Base-by-base conservation (phyloP, 2,113 vertebrate species). In the Tyrannus savana region DNA sequence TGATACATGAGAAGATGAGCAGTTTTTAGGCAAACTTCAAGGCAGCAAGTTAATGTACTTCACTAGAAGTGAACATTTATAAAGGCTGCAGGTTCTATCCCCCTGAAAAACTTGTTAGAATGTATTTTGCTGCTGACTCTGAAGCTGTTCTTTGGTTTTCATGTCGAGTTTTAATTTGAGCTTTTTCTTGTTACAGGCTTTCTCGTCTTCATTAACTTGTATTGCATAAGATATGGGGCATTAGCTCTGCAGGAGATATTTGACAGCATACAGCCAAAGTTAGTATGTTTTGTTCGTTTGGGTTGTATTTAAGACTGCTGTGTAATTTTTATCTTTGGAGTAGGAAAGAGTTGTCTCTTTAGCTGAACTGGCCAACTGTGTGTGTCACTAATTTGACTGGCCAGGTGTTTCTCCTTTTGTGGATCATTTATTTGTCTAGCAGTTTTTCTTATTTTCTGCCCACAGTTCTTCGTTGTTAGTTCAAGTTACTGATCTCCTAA, bases 241-340 rank as follows among this genome's bases (percentile, higher is more conserved):
- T 98, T 99, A 91, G 99, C 99, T 50, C 98, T 99, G 73, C 99
- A 99, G 94, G 99, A 99, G 97, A 99, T 99, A 94, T 99, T 99
- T 97, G 99, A 99, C 98, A 98, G 98, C 95, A 99, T 99, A 96
- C 99, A 99, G 90, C 98, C 99, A 94, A 99, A 99, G 99, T 99
- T 97, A 98, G 99, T 98, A 90, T 87, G 27, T 35, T 87, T 87
- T 77, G 15, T n/a, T 56, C 25, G 22, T 33, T 42, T 62, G 60
- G 23, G 10, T 60, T 69, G 27, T 12, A 42, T 53, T 60, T 71
- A 25, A 81, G 44, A 42, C 23, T 30, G 30, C 23, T 77, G 25
- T 76, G 14, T 73, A 60, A 14, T 66, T 84, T 91, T 94, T 83
- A 4, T 68, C 50, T 69, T 73, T 64, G 31, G 84, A 90, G 68